Conservation (phyloP, 53 echinoderm and acorn worm genomes). For the Astropecten irregularis region DNA sequence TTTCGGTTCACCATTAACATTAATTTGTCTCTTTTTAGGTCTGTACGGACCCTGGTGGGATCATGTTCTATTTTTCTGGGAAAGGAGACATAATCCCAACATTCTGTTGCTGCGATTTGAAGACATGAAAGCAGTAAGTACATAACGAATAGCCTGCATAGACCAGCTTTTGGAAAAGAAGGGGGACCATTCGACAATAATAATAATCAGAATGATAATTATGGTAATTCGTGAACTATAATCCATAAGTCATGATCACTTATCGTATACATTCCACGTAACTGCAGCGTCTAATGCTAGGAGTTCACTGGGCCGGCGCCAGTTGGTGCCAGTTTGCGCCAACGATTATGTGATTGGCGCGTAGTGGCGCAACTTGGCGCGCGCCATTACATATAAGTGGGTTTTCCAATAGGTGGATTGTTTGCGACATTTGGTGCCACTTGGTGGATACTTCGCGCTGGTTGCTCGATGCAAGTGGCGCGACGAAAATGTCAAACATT, state of each 20-base stretch:
- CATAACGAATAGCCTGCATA: neutral
- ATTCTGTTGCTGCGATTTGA: neutral
- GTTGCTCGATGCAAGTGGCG: no score
- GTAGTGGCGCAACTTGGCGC: no score
- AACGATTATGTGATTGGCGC: no score
- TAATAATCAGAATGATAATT: neutral
- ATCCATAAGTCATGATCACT: neutral
- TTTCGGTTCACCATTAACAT: no score
- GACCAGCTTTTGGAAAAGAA: neutral
- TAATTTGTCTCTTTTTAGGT: no score
- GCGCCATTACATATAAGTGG: no score
- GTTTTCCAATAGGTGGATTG: neutral
- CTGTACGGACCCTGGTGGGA: conserved; percentile 13
- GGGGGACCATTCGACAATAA: neutral
- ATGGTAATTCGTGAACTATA: neutral
- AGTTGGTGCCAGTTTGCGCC: no score
- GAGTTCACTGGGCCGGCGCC: no score
- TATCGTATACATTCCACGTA: neutral
- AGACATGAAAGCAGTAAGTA: conserved; percentile 8
- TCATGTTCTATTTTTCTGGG: neutral
- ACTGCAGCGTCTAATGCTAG: neutral
- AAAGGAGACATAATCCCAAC: neutral
- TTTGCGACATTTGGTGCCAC: neutral
- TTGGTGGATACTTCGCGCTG: no score
- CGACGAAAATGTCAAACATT: no score